Base-by-base conservation (phyloP, 2,113 vertebrate species). In the Anhinga anhinga region DNA sequence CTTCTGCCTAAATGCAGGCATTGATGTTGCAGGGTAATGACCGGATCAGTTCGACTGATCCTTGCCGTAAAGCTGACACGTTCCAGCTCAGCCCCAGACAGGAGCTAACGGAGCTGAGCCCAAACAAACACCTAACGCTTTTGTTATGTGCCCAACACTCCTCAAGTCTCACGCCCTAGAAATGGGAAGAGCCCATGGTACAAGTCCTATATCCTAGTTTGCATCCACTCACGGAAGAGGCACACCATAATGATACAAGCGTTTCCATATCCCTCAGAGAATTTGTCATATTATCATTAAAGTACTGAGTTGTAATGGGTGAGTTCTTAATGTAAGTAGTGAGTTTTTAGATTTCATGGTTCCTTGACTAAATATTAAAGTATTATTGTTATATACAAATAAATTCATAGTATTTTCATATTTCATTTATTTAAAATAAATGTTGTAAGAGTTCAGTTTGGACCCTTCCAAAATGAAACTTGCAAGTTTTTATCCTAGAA, bases 381-480 rank as follows among this genome's bases (percentile, higher is more conserved):
- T 94, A 63, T 94, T 90, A 77, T 10, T 94, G 93, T 94, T 94
- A 93, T 67, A 86, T 84, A 72, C 77, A 72, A 96, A 91, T 62
- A 92, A 96, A 87, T 85, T 84, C 49, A 90, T 87, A 95, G 86
- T 91, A 97, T 91, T 96, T 95, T 97, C 84, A 82, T 91, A 97
- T 95, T 92, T 96, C 88, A 76, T 93, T 95, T 93, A 62, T 86
- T 95, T 88, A 86, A 96, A 96, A 96, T 88, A 91, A 94, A 91
- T 76, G 65, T 69, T 91, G 40, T 42, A 49, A 86, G 56, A 86
- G 52, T 74, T 93, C 59, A 78, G 29, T 94, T 90, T 88, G 72
- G 62, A 77, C 62, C 52, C 36, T 91, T 95, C 32, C 42, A 49
- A 56, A 82, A 71, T 34, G 44, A 59, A 86, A 88, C 29, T 81